Evolutionary conservation across 1,140 invertebrate species (phyloP).

Genomic region (Sycobia sp.): DNA sequence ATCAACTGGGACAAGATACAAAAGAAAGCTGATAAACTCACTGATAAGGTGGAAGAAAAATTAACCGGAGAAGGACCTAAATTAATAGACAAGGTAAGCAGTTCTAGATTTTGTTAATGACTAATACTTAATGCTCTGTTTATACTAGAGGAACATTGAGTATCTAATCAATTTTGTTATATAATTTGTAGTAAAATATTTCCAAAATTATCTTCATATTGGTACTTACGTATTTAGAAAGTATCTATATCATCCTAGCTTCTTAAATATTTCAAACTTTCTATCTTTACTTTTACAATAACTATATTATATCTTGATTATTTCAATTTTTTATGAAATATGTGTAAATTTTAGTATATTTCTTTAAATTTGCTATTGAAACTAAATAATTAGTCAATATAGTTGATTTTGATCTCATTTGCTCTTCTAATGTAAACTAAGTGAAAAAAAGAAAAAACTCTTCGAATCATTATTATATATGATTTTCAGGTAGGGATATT

Average conservation of each 20-base stretch:
- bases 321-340: not conserved
- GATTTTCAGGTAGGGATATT: constrained; percentile 75
- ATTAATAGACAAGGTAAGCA: constrained; percentile 78
- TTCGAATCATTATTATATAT: constrained; percentile 34
- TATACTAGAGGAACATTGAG: constrained; percentile 29
- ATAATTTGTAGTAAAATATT: not conserved
- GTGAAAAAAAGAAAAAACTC: not conserved
- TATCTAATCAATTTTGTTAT: not conserved
- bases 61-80: constrained; percentile 73
- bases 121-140: constrained; percentile 25
- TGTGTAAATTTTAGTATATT: not conserved
- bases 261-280: not conserved
- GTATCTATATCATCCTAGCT: too few species aligned
- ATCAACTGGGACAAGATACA: constrained; percentile 88
- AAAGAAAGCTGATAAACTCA: constrained; percentile 79
- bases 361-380: too few species aligned
- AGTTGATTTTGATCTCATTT: not conserved
- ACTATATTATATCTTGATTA: too few species aligned
- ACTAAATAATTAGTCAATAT: too few species aligned
- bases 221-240: too few species aligned
- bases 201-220: not conserved
- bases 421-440: constrained; percentile 23
- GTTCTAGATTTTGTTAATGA: too few species aligned
- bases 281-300: not conserved
- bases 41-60: constrained; percentile 79